These are phyloP conservation scores for Macrosoma leucophasiata DNA, from an alignment of 2,888 invertebrate genomes.

Conservation along the genomic window DNA sequence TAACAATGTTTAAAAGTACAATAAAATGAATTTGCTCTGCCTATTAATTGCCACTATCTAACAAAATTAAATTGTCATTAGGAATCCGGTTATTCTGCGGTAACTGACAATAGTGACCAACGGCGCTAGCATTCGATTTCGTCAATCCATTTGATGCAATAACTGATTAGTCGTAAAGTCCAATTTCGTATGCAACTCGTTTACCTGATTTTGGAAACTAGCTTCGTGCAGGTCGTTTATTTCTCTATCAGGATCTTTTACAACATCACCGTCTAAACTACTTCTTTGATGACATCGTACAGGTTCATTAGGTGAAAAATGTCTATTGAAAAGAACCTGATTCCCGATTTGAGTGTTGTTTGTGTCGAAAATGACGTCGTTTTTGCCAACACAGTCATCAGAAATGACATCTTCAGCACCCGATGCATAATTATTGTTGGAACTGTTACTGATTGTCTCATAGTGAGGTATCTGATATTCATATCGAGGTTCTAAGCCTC, in stretches of 20 bases:
- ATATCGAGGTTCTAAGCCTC: conserved; percentile 47
- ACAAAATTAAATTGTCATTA: conserved; percentile 65
- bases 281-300: conserved; percentile 48
- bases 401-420: conserved; percentile 46
- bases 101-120: conserved; percentile 35
- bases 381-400: conserved; percentile 43
- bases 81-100: conserved; percentile 60
- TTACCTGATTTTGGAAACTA: conserved; percentile 60
- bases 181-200: conserved; percentile 28
- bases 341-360: conserved; percentile 36
- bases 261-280: conserved; percentile 39
- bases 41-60: conserved; percentile 51
- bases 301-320: conserved; percentile 46
- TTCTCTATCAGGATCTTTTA: conserved; percentile 49
- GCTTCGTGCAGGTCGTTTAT: conserved; percentile 46
- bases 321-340: conserved; percentile 48
- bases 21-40: conserved; percentile 44
- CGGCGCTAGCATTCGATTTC: no score
- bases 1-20: conserved; percentile 30
- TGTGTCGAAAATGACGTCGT: conserved; percentile 35
- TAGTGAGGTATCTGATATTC: conserved; percentile 58
- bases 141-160: no score
- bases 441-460: conserved; percentile 58
- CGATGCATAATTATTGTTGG: conserved; percentile 50
- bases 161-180: conserved; percentile 33